Base-by-base conservation (phyloP, 1,140 invertebrate species). In the Anastrepha obliqua region DNA sequence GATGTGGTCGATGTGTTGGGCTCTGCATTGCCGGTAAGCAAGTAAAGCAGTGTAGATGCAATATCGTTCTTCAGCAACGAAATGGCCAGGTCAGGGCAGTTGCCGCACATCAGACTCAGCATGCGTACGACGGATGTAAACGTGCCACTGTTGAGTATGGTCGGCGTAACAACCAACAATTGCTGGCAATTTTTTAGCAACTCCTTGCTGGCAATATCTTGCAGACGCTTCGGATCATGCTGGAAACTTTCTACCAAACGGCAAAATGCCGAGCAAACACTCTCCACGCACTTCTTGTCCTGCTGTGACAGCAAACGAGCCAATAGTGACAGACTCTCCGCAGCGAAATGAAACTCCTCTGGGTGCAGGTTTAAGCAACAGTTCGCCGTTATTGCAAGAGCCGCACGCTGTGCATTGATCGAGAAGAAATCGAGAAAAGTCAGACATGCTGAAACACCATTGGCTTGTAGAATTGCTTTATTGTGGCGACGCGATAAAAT, bases 381-480 rank as follows among this genome's bases (percentile, higher is more conserved):
- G 93, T 99, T 99, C 59, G 99, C 98, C 0, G 98, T 98, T 86
- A 99, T 98, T 4, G 98, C 97, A 20, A 99, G 94, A 0, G 99
- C 98, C 67, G 98, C 97, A 29, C 98, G 95, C 94, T 99, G 98
- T 13, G 98, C 98, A 90, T 97, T 97, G 88, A 99, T 99, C 55
- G 98, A 98, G 94, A 99, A 99, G 95, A 99, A 99, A 93, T 99
- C 99, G 90, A 99, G 95, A 92, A 98, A 99, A 91, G 97, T 99
- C 67, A 99, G 95, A 93, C 98, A 99, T 7, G 98, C 97, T 29
- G 97, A 96, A 3, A 99, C 98, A 42, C 98, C 98, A 90, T 97
- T 95, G 85, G 98, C 98, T 94, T 99, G 98, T 89, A 99, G 94
- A 89, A 99, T 99, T 55, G 98, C 96, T 94, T 99, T 99, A 90